Percentiles rank a stretch among this genome's conserved stretches.
Conservation (phyloP, 2,888 invertebrate genomes). For the Anthophora plumipes region DNA sequence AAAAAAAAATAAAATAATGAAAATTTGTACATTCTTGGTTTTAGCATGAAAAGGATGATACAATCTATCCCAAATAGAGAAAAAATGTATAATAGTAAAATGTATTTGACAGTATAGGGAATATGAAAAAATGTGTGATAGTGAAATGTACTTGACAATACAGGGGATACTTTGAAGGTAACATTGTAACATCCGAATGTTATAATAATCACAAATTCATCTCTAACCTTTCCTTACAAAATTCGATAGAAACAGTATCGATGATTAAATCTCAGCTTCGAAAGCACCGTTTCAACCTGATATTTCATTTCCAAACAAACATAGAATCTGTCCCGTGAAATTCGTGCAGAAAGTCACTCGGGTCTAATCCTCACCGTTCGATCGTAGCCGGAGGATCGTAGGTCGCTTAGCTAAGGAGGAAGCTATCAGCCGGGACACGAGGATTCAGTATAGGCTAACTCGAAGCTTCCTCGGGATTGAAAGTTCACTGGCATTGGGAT, state of each 20-base stretch:
- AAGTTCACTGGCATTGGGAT: slow-evolving; percentile 79
- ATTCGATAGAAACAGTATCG: not conserved
- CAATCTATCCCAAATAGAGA: too few species aligned
- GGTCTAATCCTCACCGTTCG: slow-evolving; percentile 18
- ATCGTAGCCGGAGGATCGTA: slow-evolving; percentile 18
- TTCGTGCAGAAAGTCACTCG: slow-evolving; percentile 1
- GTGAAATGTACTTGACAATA: too few species aligned
- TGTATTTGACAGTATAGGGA: too few species aligned
- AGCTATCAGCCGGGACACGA: slow-evolving; percentile 59
- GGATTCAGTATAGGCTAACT: slow-evolving; percentile 65
- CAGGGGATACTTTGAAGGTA: too few species aligned
- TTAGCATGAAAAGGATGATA: too few species aligned
- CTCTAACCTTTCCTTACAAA: not conserved
- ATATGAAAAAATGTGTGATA: too few species aligned
- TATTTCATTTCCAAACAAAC: not conserved
- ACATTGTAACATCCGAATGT: too few species aligned
- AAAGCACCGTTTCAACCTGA: not conserved
- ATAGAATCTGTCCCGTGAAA: not conserved
- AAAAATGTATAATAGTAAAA: too few species aligned
- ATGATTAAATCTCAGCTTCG: not conserved
- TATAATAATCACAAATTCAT: not conserved
- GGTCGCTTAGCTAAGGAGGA: slow-evolving; percentile 31
- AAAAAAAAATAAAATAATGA: too few species aligned
- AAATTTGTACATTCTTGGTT: too few species aligned
- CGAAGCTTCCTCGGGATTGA: slow-evolving; percentile 69